Base-by-base conservation (phyloP, 2,797 vertebrate genomes). In the Characodon lateralis region DNA sequence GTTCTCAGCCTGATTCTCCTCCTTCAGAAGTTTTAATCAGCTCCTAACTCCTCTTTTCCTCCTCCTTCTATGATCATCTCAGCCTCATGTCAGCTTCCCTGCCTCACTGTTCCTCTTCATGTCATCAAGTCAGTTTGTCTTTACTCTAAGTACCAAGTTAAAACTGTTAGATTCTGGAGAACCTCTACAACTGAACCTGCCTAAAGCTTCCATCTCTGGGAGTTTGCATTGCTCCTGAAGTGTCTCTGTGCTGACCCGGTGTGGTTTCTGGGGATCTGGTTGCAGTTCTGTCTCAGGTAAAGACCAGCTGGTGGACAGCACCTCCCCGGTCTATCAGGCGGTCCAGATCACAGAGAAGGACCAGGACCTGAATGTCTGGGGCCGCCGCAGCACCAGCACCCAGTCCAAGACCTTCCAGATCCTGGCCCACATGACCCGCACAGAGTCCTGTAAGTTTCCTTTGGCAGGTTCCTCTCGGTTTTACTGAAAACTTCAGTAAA, bases 251-350 rank as follows among this genome's bases (percentile, higher is more conserved):
- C 31, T 75, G 56, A 80, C 46, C 39, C 1, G 51, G 69, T 72
- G 5, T 0, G 46, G 35, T 63, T 43, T 14, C 16, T 55, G 59
- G 68, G 41, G 7, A 13, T 96, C 93, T 91, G 95, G 90, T 96
- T 96, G 71, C 96, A 98, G 98, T 95, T 78, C 93, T 81, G 93
- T 97, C 76, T 96, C 96, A 71, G 84, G 96, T 93, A 97, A 96
- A 93, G 97, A 97, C 7, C 93, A 92, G 80, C 90, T 96, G 0
- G 90, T 98, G 89, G 97, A 98, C 95, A 96, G 96, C 85, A 91
- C 96, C 88, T 99, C 98, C 16, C 96, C 96, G 0, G 98, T 99
- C 84, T 99, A 98, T 88, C 98, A 97, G 96, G 98, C 98, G 20
- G 96, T 99, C 24, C 89, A 74, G 89, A 94, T 94, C 63, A 88